These are phyloP conservation scores for Notechis scutatus DNA, from an alignment of 2,113 vertebrate genomes.

Conservation along the genomic window DNA sequence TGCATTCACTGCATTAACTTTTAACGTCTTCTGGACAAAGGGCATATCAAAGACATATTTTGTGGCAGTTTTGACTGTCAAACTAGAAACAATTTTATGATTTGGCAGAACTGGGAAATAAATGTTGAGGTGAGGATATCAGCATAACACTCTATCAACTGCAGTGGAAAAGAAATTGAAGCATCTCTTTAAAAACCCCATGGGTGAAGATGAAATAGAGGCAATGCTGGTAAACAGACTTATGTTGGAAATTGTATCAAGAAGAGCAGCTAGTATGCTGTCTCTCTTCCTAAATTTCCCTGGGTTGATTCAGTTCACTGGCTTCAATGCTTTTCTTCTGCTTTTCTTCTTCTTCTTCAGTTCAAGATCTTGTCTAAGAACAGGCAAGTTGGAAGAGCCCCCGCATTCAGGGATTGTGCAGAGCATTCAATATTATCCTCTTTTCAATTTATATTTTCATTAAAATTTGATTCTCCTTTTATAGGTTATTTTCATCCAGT, in stretches of 20 bases:
- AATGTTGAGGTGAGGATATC: slow-evolving; percentile 7
- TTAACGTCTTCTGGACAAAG: background rate
- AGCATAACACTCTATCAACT: background rate
- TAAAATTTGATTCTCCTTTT: background rate
- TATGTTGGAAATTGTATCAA: background rate
- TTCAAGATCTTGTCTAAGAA: background rate
- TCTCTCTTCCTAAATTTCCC: background rate
- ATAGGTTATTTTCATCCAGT: background rate
- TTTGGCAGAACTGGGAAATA: slow-evolving; percentile 6
- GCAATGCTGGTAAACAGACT: background rate
- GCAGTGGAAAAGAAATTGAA: background rate
- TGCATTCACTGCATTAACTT: background rate
- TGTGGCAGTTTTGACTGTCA: background rate
- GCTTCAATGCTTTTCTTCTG: background rate
- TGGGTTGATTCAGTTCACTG: slow-evolving; percentile 5
- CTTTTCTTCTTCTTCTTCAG: background rate
- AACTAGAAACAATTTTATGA: background rate
- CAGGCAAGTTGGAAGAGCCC: background rate
- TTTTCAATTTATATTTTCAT: slow-evolving; percentile 2
- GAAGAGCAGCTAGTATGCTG: background rate
- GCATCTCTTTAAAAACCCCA: background rate
- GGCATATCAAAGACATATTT: background rate
- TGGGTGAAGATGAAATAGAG: background rate
- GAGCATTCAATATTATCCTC: background rate
- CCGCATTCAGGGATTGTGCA: background rate